Percentiles rank a stretch among this genome's conserved stretches.
Evolutionary conservation across 2,797 vertebrate species (phyloP).

Genomic region (Ciconia nigra): DNA sequence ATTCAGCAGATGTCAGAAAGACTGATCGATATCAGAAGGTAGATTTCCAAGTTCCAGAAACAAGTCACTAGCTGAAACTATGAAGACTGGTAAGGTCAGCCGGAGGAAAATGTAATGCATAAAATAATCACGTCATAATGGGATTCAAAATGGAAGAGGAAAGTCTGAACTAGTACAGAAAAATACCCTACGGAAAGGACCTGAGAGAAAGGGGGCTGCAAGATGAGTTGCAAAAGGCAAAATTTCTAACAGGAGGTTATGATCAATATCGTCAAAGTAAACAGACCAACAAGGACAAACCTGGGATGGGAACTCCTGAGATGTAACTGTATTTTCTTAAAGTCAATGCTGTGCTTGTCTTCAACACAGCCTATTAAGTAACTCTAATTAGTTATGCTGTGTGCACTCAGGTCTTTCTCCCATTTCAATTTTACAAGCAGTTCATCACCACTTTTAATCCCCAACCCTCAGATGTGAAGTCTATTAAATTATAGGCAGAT

Average conservation of each 20-base stretch:
- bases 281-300: neutral
- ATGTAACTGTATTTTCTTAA: neutral
- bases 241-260: neutral
- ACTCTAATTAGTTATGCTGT: neutral
- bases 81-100: neutral
- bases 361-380: neutral
- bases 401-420: neutral
- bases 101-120: neutral
- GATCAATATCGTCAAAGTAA: neutral
- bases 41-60: neutral
- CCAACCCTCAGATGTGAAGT: neutral
- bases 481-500: neutral
- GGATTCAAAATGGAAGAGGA: neutral
- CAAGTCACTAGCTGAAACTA: neutral
- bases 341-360: neutral
- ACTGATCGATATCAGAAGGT: neutral
- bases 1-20: neutral
- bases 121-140: neutral
- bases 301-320: neutral
- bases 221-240: neutral
- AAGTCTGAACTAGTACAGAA: neutral
- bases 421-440: neutral
- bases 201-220: neutral
- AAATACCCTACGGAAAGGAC: neutral
- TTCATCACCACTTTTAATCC: neutral